Conservation (phyloP, 64 coral and sea anemone species). For the Montipora cactus region DNA sequence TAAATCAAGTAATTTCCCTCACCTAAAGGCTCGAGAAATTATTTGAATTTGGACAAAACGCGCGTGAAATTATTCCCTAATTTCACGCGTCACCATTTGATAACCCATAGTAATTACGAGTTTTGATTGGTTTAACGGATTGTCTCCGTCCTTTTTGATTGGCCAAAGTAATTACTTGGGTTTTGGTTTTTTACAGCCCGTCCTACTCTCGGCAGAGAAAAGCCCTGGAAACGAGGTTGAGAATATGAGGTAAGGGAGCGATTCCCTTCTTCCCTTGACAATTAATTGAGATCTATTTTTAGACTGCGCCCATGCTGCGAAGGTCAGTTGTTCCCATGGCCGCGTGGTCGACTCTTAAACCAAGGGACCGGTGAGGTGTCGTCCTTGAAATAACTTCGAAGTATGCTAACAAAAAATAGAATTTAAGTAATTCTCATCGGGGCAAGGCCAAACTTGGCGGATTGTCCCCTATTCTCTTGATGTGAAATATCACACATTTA, state of each 20-base stretch:
- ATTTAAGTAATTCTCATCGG: conserved; percentile 1
- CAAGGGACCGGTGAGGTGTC: neutral
- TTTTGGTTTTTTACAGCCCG: no score
- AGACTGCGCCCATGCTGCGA: neutral
- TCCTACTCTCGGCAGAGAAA: neutral
- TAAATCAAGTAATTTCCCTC: no score
- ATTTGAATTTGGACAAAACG: no score
- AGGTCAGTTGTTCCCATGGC: neutral
- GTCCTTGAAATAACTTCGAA: neutral
- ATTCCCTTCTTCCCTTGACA: neutral
- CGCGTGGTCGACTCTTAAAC: neutral
- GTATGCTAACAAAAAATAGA: neutral
- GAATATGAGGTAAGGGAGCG: neutral
- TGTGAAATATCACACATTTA: neutral
- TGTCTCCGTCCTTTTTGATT: no score
- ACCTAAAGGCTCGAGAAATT: no score
- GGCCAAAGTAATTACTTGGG: no score
- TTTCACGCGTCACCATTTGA: no score
- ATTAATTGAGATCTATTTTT: neutral
- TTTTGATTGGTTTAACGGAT: no score
- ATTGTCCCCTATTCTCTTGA: neutral
- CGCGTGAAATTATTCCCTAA: no score
- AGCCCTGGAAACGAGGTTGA: neutral
- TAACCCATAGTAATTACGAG: no score
- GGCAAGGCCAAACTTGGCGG: neutral